A percentile compares a stretch with the other conserved stretches of the same genome.
Conservation (phyloP, 2,113 vertebrate species). For the Cephalopterus ornatus region DNA sequence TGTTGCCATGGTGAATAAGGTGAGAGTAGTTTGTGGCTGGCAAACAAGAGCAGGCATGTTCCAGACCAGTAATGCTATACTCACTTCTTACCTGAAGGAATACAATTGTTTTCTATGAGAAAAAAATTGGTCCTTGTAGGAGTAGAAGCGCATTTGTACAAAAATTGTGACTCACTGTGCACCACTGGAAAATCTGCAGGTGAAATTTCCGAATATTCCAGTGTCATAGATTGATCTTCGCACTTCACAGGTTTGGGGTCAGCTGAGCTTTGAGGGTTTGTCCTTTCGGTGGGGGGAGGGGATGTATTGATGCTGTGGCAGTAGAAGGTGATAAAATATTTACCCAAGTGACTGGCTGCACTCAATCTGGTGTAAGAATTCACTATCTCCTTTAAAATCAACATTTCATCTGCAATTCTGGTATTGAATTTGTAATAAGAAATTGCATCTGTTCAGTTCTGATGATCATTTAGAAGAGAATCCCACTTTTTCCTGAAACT, state of each 20-base stretch:
- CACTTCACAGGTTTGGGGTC: not conserved
- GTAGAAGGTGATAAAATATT: not conserved
- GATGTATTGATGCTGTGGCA: not conserved
- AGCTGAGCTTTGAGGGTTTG: not conserved
- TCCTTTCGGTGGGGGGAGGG: not conserved
- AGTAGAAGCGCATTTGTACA: not conserved
- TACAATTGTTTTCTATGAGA: fast-evolving
- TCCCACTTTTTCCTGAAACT: not conserved
- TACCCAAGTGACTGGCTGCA: not conserved
- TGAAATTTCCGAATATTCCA: not conserved
- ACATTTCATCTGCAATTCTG: not conserved
- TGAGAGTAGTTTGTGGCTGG: not conserved
- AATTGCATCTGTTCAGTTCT: not conserved
- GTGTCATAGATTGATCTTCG: not conserved
- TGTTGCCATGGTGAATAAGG: constrained; percentile 16
- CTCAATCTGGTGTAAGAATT: not conserved
- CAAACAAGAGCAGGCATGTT: not conserved
- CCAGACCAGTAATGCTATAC: not conserved
- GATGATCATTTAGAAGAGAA: not conserved
- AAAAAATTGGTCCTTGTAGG: not conserved
- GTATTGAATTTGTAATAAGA: not conserved
- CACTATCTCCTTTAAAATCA: not conserved
- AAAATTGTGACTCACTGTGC: not conserved
- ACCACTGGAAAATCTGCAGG: not conserved
- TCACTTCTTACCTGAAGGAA: not conserved